Percentiles rank a stretch among this genome's conserved stretches.
Evolutionary conservation across 2,113 vertebrate species (phyloP).

Genomic region (Myiopsitta monachus): DNA sequence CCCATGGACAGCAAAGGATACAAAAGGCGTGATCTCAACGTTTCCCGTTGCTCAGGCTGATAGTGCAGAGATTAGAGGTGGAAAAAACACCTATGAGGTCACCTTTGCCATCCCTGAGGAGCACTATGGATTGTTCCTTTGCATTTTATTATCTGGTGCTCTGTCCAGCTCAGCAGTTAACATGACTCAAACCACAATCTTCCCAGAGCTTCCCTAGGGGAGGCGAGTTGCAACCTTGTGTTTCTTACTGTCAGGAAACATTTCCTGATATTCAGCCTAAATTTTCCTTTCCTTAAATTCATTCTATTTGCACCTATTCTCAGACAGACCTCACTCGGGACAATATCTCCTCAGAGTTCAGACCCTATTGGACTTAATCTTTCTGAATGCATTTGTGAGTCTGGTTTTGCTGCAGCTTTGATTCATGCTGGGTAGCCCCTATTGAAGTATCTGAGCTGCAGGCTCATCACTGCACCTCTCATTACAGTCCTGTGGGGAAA

Average conservation of each 20-base stretch:
- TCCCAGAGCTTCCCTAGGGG: neutral
- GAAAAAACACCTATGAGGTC: slow-evolving; percentile 59
- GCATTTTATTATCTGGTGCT: slow-evolving; percentile 12
- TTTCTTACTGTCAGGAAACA: slow-evolving; percentile 2
- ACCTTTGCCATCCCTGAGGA: neutral
- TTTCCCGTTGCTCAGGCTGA: neutral
- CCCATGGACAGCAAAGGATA: neutral
- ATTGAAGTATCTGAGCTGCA: accelerated
- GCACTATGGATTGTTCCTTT: neutral
- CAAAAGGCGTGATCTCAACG: neutral
- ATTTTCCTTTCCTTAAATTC: slow-evolving; percentile 55
- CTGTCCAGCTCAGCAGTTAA: neutral
- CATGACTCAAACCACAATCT: neutral
- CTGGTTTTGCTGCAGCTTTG: neutral
- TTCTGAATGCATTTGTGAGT: neutral
- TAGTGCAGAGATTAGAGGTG: neutral
- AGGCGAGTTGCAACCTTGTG: neutral
- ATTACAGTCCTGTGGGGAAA: neutral
- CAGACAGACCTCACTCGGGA: neutral
- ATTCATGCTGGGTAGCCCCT: neutral
- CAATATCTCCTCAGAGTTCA: neutral
- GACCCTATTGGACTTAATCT: neutral
- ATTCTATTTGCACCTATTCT: neutral
- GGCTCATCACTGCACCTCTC: neutral
- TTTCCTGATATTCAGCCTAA: slow-evolving; percentile 28